phyloP scores from a whole-genome alignment of 2,113 vertebrate species.

The Synodontis membranacea region DNA sequence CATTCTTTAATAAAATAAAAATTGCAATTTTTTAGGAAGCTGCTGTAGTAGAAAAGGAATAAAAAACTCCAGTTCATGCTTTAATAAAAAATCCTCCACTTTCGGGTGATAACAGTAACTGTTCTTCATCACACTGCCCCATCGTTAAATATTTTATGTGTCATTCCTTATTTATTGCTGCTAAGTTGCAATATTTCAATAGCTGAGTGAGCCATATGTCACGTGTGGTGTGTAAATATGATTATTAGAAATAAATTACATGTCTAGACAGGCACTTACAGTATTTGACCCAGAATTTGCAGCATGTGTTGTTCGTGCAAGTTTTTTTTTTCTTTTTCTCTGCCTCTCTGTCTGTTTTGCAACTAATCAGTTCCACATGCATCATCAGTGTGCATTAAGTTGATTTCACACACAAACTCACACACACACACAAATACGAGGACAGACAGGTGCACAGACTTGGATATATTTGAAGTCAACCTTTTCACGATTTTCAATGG shows the following conservation, averaged over 20 bases:
- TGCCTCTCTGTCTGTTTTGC: background rate
- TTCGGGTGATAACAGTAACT: constrained; percentile 55
- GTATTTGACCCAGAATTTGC: constrained; percentile 13
- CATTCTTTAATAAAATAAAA: background rate
- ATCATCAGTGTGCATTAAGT: constrained; percentile 32
- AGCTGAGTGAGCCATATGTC: background rate
- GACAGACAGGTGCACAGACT: constrained; percentile 13
- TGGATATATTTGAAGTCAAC: no score
- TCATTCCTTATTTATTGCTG: background rate
- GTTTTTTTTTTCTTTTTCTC: background rate
- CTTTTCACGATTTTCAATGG: background rate
- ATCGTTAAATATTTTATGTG: background rate
- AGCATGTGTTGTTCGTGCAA: constrained; percentile 22
- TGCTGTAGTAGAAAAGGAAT: background rate
- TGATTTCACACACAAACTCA: background rate
- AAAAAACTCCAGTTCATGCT: background rate
- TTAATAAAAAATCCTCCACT: background rate
- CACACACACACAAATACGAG: constrained; percentile 21
- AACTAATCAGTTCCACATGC: constrained; percentile 55
- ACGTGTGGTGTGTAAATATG: constrained; percentile 15
- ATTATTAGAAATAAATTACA: constrained; percentile 19
- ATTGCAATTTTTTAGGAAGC: background rate
- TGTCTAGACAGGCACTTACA: constrained; percentile 28
- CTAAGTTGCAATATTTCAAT: background rate
- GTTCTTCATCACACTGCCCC: constrained; percentile 11